Evolutionary conservation across 2,797 vertebrate species (phyloP), one percentile per base, ranked within the genome.

Genomic region (Falco novaeseelandiae): DNA sequence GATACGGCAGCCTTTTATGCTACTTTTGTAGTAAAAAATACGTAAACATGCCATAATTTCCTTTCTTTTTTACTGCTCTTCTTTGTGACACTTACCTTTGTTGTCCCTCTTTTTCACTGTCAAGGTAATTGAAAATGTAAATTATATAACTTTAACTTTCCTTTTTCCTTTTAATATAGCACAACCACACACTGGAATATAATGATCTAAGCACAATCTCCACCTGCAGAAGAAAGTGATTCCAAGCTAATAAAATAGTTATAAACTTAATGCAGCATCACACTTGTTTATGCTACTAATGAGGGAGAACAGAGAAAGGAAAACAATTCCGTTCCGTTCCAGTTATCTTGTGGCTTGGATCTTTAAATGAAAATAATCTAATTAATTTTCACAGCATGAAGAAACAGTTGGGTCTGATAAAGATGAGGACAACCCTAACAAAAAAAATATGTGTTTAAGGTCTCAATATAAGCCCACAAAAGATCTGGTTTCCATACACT

Each of bases 241-340:
- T 87, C 81, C 62, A 79, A 79, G 76, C 69, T 88, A 81, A 88
- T 72, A 95, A 57, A 96, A 95, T 72, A 88, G 65, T 92, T 83
- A 69, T 85, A 88, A 90, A 94, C 65, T 84, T 95, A 90, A 87
- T 85, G 85, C 91, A 94, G 69, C 61, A 61, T 94, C 76, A 83
- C 55, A 52, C 84, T 95, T 92, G 46, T 82, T 94, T 95, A 46
- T 91, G 87, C 69, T 92, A n/a, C 79, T 93, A 91, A 91, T 94
- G 89, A 96, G 69, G 36, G 87, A 86, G 72, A 93, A 30, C 54
- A 46, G 27, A 78, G 84, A 78, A 84, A 92, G 32, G 57, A 70
- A 97, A 88, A 95, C 40, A 94, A 86, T 58, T 88, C 78, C 0
- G 2, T 84, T 92, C 91, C 51, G 74, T 95, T 88, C 69, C 84